These are phyloP conservation scores for Cordylochernes scorpioides DNA, from an alignment of 2,888 invertebrate species.

Conservation along the genomic window DNA sequence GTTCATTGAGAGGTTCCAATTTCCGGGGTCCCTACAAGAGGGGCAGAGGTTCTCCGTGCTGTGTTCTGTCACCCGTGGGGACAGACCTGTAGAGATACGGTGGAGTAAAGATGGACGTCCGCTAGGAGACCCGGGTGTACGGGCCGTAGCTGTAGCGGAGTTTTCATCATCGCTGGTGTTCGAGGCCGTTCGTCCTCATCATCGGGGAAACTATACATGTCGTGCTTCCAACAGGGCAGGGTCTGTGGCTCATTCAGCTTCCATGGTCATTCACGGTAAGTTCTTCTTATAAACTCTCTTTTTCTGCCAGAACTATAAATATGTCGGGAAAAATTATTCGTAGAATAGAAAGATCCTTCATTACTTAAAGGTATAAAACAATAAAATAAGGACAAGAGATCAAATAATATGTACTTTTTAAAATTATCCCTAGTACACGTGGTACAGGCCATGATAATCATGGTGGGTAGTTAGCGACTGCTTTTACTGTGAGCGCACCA, in stretches of 20 bases:
- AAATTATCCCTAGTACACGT: too few relatives aligned
- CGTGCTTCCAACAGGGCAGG: conserved; percentile 17
- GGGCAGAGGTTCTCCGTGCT: conserved; percentile 22
- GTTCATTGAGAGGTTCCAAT: conserved; percentile 29
- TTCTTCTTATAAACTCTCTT: too few relatives aligned
- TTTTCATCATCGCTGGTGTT: conserved; percentile 19
- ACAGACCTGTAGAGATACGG: conserved; percentile 18
- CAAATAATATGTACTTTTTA: too few relatives aligned
- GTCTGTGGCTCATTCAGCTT: conserved; percentile 17
- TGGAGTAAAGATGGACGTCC: conserved; percentile 20
- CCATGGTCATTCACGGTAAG: conserved; percentile 13
- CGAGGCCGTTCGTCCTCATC: conserved; percentile 17
- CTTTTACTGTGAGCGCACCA: too few relatives aligned
- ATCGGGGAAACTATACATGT: conserved; percentile 20
- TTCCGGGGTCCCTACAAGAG: conserved; percentile 23
- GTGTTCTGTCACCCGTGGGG: conserved; percentile 22
- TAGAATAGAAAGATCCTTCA: too few relatives aligned
- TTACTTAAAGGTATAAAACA: too few relatives aligned
- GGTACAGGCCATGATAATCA: too few relatives aligned
- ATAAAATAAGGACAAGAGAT: too few relatives aligned
- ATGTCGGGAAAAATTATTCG: too few relatives aligned
- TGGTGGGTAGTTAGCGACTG: too few relatives aligned
- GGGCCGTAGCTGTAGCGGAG: conserved; percentile 15
- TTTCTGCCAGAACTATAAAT: too few relatives aligned
- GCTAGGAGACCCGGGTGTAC: conserved; percentile 13